Evolutionary conservation across 2,888 invertebrate species (phyloP), one percentile per base, ranked within the genome.

Genomic region (Chesias legatella): DNA sequence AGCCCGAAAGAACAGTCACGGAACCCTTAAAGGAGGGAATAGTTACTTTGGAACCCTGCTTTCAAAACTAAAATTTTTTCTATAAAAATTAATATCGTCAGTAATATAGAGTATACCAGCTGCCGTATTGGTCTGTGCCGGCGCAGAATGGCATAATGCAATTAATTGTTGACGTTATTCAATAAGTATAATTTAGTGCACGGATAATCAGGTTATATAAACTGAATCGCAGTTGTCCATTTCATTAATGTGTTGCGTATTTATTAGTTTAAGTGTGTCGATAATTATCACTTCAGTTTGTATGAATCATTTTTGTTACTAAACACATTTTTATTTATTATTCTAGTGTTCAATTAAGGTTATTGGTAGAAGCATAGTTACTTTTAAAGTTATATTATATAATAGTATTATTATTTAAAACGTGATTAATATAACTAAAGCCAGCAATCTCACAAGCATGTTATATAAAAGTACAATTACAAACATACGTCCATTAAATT

Each of bases 121-220:
- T 25, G 36, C 27, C 7, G 10, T 9, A 1, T 1, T 8, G 0
- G 29, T 23, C 45, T 45, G 22, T 11, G 27, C 8, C 40, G 20
- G 20, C 23, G 3, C 20, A 38, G 10, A 39, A 40, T 29, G 65
- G 68, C 68, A 66, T 76, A 78, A 77, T 78, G 75, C 73, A 74
- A 82, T 83, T 75, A 80, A 78, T 79, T 59, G 65, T 59, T 60
- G 53, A 55, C 52, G 55, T 72, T 69, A 69, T 73, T 71, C 60
- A 63, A 68, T 66, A 66, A 67, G 63, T 58, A 61, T 63, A 63
- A 63, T 66, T 68, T 63, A 60, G 54, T 62, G 59, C 61, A 58
- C 45, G 45, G 50, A 63, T 58, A 63, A 57, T 58, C 42, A 53
- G 51, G 63, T 63, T 63, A 63, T 53, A 41, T 49, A 45, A 48